A percentile compares a stretch with the other conserved stretches of the same genome.
Conservation (phyloP, 2,797 vertebrate genomes). For the Acrossocheilus wenchowensis region DNA sequence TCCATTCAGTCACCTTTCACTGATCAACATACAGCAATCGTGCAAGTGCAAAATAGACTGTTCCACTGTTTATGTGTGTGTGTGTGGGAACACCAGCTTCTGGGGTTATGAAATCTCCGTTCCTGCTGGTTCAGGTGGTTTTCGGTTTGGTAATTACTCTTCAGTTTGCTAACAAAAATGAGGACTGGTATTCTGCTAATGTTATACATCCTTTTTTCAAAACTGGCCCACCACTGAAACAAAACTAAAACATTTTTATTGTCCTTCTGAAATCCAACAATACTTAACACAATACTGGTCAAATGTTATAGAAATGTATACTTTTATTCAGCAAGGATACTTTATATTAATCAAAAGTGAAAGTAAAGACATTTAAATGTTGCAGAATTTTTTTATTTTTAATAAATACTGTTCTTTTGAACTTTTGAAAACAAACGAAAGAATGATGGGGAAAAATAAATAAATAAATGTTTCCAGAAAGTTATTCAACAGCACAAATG, state of each 20-base stretch:
- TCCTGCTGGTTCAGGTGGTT: neutral
- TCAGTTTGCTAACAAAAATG: neutral
- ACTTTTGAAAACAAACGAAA: neutral
- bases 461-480: neutral
- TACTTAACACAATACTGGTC: neutral
- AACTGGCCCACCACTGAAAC: neutral
- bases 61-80: slow-evolving; percentile 32
- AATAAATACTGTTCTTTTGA: neutral
- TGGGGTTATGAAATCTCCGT: slow-evolving; percentile 61
- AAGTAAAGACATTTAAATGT: neutral
- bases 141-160: neutral
- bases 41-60: slow-evolving; percentile 47
- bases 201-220: neutral
- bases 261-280: neutral
- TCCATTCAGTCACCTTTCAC: slow-evolving; percentile 39
- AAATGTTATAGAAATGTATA: neutral
- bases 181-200: neutral
- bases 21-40: neutral
- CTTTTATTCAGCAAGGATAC: neutral
- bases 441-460: neutral
- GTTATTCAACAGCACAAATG: neutral
- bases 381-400: neutral
- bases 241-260: neutral
- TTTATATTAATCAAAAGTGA: neutral
- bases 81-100: slow-evolving; percentile 60